These are phyloP conservation scores for Tolypeutes matacus DNA, from an alignment of 2,797 vertebrate genomes.

Conservation along the genomic window DNA sequence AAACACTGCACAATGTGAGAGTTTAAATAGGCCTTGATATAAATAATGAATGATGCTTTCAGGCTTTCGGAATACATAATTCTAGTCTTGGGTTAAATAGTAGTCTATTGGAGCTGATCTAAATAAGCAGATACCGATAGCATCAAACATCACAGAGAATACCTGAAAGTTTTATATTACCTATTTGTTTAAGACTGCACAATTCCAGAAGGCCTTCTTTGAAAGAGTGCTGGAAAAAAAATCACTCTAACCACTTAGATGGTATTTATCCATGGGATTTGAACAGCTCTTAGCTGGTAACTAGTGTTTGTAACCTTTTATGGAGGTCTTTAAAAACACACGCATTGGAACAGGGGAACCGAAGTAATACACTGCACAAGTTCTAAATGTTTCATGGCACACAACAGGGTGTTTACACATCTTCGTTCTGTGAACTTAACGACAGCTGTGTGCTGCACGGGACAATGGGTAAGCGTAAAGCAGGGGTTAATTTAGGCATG, in stretches of 20 bases:
- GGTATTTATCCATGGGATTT: not conserved
- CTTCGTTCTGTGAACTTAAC: not conserved
- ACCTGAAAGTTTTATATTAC: slow-evolving; percentile 18
- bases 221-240: not conserved
- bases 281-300: not conserved
- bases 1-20: not conserved
- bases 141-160: too few relatives aligned
- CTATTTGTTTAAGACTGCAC: not conserved
- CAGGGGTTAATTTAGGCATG: not conserved
- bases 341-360: rapidly evolving
- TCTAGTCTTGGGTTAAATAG: not conserved
- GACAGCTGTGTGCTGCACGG: not conserved
- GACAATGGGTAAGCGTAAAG: not conserved
- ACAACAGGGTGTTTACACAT: not conserved
- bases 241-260: not conserved
- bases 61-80: not conserved
- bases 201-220: not conserved
- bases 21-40: not conserved
- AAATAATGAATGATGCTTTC: not conserved
- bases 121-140: not conserved
- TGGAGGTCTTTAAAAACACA: slow-evolving; percentile 25
- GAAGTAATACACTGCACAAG: rapidly evolving
- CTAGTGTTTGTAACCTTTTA: not conserved
- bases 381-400: not conserved
- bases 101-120: not conserved